Conservation (phyloP, 2,113 vertebrate genomes). For the Equus quagga region DNA sequence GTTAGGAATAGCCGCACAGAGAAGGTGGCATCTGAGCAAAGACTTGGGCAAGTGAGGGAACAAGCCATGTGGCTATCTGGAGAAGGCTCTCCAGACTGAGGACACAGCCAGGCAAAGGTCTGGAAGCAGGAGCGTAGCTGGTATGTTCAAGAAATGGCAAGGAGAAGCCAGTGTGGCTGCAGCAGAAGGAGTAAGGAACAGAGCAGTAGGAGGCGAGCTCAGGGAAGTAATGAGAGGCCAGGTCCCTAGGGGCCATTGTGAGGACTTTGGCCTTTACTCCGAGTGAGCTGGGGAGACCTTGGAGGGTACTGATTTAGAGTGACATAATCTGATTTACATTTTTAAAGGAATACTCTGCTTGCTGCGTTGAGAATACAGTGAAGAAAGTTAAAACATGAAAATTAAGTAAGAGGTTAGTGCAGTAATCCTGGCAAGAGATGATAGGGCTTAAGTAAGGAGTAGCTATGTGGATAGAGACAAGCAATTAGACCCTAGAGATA, state of each 20-base stretch:
- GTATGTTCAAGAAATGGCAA: not conserved
- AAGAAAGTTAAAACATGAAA: not conserved
- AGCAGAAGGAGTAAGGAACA: not conserved
- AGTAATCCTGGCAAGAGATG: not conserved
- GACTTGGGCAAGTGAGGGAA: not conserved
- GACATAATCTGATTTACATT: not conserved
- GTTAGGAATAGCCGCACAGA: not conserved
- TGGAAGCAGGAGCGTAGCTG: not conserved
- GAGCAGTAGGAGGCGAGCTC: not conserved
- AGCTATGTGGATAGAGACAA: no score
- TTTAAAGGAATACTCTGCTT: not conserved
- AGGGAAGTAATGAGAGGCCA: not conserved
- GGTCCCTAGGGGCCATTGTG: not conserved
- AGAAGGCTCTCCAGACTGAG: not conserved
- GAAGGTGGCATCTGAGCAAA: not conserved
- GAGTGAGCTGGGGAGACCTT: not conserved
- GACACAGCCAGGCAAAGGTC: not conserved
- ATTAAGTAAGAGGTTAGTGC: not conserved
- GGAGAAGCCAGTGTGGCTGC: not conserved
- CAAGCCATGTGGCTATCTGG: fast-evolving
- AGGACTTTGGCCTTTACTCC: not conserved
- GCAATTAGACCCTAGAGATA: not conserved
- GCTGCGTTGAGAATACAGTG: not conserved
- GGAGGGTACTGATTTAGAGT: not conserved
- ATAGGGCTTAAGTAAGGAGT: not conserved